These are phyloP conservation scores for Chymomyza fuscimana DNA, from an alignment of 2,888 invertebrate species.

Conservation along the genomic window DNA sequence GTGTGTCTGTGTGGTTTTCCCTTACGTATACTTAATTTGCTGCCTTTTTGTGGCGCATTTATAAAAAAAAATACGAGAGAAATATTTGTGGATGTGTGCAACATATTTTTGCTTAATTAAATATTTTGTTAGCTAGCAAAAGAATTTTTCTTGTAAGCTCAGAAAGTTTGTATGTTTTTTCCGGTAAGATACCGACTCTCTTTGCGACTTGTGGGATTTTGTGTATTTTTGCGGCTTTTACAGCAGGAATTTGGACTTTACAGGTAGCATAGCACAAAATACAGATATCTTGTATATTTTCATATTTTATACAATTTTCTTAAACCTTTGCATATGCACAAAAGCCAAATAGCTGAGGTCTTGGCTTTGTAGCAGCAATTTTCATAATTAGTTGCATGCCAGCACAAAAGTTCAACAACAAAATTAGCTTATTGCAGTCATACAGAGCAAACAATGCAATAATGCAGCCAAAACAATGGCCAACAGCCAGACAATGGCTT, in stretches of 20 bases:
- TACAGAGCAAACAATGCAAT: constrained; percentile 41
- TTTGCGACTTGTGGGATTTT: too few species aligned
- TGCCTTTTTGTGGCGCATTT: not conserved
- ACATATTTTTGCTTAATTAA: constrained; percentile 69
- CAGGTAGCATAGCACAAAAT: too few species aligned
- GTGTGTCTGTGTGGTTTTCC: constrained; percentile 8
- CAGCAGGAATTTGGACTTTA: not conserved
- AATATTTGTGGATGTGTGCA: constrained; percentile 35
- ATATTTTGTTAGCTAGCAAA: constrained; percentile 54
- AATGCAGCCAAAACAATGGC: constrained; percentile 25
- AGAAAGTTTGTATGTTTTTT: not conserved
- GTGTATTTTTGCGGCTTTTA: not conserved
- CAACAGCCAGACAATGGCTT: constrained; percentile 29
- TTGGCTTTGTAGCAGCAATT: constrained; percentile 29
- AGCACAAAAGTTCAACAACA: constrained; percentile 51
- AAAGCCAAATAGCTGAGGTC: not conserved
- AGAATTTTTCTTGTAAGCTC: constrained; percentile 29
- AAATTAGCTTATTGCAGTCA: constrained; percentile 58
- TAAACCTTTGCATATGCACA: too few species aligned
- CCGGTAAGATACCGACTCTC: too few species aligned
- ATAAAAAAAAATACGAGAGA: not conserved
- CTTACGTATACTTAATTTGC: constrained; percentile 9
- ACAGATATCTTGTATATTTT: not conserved
- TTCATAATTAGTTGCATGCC: constrained; percentile 38
- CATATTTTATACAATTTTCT: not conserved